These are phyloP conservation scores for Kuschelorhynchus macadamiae DNA, from an alignment of 2,888 invertebrate genomes.

Conservation along the genomic window DNA sequence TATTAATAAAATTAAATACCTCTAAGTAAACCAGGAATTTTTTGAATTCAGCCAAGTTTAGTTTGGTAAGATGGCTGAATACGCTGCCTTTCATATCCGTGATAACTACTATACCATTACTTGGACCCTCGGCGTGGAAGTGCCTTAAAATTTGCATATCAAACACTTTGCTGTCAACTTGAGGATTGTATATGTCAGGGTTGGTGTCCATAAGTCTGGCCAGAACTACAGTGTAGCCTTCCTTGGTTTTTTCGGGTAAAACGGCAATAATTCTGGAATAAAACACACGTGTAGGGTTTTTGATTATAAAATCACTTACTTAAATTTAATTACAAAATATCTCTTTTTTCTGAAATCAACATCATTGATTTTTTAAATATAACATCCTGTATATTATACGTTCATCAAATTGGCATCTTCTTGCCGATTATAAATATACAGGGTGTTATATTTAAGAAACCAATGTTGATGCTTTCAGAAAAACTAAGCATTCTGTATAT, in stretches of 20 bases:
- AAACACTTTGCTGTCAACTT: constrained; percentile 50
- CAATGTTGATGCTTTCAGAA: no score
- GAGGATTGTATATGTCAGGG: constrained; percentile 73
- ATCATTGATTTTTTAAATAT: no score
- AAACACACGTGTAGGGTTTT: no score
- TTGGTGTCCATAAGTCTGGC: constrained; percentile 70
- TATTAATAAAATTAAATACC: constrained; percentile 63
- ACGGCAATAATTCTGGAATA: constrained; percentile 51
- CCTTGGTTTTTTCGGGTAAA: constrained; percentile 55
- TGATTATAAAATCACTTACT: no score
- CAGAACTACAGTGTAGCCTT: constrained; percentile 60
- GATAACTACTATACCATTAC: constrained; percentile 74
- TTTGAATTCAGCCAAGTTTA: constrained; percentile 76
- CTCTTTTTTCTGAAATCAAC: no score
- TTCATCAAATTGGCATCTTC: no score
- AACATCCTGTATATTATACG: no score
- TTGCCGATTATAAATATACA: no score
- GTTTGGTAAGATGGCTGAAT: constrained; percentile 76
- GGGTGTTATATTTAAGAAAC: no score
- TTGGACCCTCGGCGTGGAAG: constrained; percentile 71
- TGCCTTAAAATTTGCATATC: constrained; percentile 75
- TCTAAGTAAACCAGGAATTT: constrained; percentile 80
- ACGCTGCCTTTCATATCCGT: constrained; percentile 76
- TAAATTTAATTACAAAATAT: no score
- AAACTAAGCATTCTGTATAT: no score